phyloP scores from a whole-genome alignment of 2,888 invertebrate species.

The Ormyrus pomaceus region DNA sequence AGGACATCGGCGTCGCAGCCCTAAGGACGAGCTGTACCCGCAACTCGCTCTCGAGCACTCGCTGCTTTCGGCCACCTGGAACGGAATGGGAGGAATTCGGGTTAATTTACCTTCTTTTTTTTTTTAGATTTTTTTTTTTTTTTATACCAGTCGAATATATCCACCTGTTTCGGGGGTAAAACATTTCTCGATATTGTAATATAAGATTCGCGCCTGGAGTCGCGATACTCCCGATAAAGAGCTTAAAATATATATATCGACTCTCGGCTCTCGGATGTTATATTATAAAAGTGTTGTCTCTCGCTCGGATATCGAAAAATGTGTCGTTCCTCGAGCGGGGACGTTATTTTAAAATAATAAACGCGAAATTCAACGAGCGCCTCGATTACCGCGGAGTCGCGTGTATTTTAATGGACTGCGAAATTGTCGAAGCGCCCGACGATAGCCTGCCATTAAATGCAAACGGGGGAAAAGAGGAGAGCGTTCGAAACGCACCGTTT shows the following conservation, averaged over 20 bases:
- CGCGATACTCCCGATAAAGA: conserved; percentile 20
- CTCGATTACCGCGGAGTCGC: not conserved
- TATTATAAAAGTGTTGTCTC: conserved; percentile 5
- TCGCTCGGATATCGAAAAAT: conserved; percentile 10
- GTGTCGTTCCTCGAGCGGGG: not conserved
- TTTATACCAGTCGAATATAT: no score
- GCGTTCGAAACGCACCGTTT: no score
- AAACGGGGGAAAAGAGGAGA: no score
- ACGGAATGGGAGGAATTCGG: no score
- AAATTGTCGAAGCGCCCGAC: not conserved
- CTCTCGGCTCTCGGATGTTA: not conserved
- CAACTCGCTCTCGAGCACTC: no score
- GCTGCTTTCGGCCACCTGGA: no score
- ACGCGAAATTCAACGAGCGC: not conserved
- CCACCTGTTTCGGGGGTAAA: not conserved
- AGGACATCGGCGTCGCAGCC: no score
- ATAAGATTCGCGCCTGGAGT: not conserved
- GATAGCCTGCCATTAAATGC: no score
- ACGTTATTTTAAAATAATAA: not conserved
- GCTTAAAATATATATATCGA: conserved; percentile 37
- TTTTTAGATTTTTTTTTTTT: no score
- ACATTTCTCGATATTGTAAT: not conserved
- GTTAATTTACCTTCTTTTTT: no score
- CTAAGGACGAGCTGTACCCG: no score
- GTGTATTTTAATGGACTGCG: not conserved